These are phyloP conservation scores for Aegypius monachus DNA, from an alignment of 2,113 vertebrate genomes.

Conservation along the genomic window DNA sequence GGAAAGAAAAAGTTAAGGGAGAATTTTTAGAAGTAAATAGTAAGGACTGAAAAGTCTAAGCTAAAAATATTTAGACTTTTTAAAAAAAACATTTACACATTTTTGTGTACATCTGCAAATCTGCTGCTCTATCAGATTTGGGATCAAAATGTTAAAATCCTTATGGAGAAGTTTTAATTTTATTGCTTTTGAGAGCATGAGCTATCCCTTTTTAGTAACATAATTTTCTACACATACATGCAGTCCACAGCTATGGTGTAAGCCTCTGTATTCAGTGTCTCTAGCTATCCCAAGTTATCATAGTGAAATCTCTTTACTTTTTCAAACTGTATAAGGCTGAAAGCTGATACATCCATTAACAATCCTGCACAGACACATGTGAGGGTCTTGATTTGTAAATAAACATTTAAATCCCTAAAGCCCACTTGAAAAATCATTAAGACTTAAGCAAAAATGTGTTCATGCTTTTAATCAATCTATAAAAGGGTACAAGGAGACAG, in stretches of 20 bases:
- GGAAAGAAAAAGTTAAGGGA: neutral
- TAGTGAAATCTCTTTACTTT: neutral
- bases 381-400: neutral
- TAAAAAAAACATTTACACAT: neutral
- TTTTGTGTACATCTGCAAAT: neutral
- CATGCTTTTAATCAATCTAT: neutral
- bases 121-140: neutral
- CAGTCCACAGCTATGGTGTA: neutral
- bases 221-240: neutral
- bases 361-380: neutral
- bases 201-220: neutral
- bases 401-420: neutral
- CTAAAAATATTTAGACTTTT: neutral
- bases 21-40: neutral
- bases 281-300: neutral
- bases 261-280: neutral
- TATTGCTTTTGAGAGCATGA: neutral
- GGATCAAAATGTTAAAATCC: neutral
- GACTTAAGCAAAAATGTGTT: neutral
- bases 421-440: neutral
- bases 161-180: neutral
- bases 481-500: neutral
- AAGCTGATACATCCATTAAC: neutral
- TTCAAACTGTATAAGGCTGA: neutral
- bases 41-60: neutral